These are phyloP conservation scores for Himalopsyche japonica DNA, from an alignment of 2,888 invertebrate species.

Conservation along the genomic window DNA sequence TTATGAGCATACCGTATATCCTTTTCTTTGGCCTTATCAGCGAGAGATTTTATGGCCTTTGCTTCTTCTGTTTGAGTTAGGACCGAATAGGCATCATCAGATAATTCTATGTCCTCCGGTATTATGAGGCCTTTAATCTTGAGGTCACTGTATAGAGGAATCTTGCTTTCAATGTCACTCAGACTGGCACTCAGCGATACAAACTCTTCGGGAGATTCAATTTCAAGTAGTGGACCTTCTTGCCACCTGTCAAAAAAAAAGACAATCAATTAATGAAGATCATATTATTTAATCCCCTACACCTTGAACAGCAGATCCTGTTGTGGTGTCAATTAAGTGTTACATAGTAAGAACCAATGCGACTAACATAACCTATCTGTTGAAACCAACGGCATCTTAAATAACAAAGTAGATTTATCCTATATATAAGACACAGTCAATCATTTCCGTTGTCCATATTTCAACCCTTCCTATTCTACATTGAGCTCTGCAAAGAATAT, in stretches of 20 bases:
- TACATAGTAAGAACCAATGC: too few species aligned
- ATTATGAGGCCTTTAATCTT: conserved; percentile 67
- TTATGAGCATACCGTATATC: conserved; percentile 53
- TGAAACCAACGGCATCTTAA: too few species aligned
- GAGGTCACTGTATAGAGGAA: conserved; percentile 27
- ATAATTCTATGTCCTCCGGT: conserved; percentile 64
- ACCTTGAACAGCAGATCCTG: too few species aligned
- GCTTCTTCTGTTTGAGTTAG: conserved; percentile 47
- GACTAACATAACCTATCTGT: too few species aligned
- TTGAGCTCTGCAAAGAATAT: too few species aligned
- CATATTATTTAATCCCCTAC: neutral
- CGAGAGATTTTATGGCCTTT: conserved; percentile 46
- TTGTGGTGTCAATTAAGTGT: too few species aligned
- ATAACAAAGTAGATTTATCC: too few species aligned
- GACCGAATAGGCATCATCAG: conserved; percentile 58
- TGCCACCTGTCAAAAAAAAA: conserved; percentile 63
- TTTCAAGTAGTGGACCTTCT: conserved; percentile 74
- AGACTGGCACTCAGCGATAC: neutral
- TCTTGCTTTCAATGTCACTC: neutral
- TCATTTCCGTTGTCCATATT: too few species aligned
- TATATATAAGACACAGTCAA: too few species aligned
- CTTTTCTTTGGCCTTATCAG: conserved; percentile 55
- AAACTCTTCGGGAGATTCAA: conserved; percentile 47
- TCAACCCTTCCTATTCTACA: too few species aligned
- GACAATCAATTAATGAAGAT: too few species aligned